Percentiles rank a stretch among this genome's conserved stretches.
Evolutionary conservation across 37 sponge, comb jelly and placozoan genomes (phyloP).

Genomic region (Dysidea cf. avara): DNA sequence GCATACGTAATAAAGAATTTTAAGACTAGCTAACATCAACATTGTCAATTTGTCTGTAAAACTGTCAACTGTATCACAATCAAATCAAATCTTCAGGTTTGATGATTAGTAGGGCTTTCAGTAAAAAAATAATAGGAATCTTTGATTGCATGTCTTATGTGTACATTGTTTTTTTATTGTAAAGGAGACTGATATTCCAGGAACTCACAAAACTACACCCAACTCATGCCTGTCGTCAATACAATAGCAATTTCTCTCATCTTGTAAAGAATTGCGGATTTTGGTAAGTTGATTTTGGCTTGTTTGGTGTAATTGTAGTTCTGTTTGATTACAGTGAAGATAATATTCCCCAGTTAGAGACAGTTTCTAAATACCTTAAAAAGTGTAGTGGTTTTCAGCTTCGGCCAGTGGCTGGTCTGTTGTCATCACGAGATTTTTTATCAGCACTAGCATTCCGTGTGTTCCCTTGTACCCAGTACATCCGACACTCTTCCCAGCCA

Average conservation of each 20-base stretch:
- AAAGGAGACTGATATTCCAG: slow-evolving; percentile 84
- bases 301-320: neutral
- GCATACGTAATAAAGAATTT: too few species aligned
- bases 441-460: slow-evolving; percentile 95
- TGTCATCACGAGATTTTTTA: slow-evolving; percentile 98
- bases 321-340: slow-evolving; percentile 45
- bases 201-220: slow-evolving; percentile 89
- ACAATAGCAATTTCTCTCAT: slow-evolving; percentile 86
- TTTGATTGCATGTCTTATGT: too few species aligned
- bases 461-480: slow-evolving; percentile 99
- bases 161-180: too few species aligned
- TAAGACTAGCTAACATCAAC: too few species aligned
- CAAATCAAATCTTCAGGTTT: too few species aligned
- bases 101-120: too few species aligned
- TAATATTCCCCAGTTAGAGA: slow-evolving; percentile 90
- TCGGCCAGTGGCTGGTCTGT: slow-evolving; percentile 91
- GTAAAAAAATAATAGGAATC: too few species aligned
- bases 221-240: slow-evolving; percentile 95
- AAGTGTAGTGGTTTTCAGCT: slow-evolving; percentile 91
- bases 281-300: slow-evolving; percentile 36
- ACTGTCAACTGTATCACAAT: too few species aligned
- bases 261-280: slow-evolving; percentile 97
- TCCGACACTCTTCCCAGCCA: slow-evolving; percentile 90
- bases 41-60: too few species aligned
- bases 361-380: slow-evolving; percentile 79